phyloP scores from a whole-genome alignment of 1,140 invertebrate species.

The Orchesella cincta region DNA sequence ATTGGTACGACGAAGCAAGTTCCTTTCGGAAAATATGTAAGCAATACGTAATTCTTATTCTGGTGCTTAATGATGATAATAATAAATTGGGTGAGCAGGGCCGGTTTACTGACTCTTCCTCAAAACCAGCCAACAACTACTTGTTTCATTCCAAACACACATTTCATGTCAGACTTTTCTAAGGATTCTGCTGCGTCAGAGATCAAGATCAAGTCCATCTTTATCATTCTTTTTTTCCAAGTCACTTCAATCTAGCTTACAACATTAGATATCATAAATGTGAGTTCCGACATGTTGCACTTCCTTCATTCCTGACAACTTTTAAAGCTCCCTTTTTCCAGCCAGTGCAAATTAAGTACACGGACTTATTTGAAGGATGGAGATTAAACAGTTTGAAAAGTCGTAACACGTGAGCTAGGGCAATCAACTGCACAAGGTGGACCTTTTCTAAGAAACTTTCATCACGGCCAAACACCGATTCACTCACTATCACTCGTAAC shows the following conservation, averaged over 20 bases:
- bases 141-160: neutral
- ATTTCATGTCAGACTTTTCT: neutral
- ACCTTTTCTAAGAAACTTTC: no score
- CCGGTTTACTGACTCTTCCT: neutral
- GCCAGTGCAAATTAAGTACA: no score
- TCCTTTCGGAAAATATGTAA: neutral
- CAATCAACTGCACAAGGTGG: no score
- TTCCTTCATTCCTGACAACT: neutral
- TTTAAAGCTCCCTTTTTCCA: no score
- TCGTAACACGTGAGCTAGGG: no score
- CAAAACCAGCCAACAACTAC: neutral
- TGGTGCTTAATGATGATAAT: neutral
- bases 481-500: no score
- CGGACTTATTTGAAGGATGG: no score
- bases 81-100: neutral
- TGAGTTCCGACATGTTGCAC: neutral
- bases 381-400: no score
- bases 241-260: neutral
- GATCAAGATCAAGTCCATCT: neutral
- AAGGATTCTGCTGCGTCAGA: neutral
- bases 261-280: neutral
- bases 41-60: no score
- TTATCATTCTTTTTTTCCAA: no score
- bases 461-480: no score
- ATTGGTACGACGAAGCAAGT: neutral